phyloP scores from a whole-genome alignment of 2,888 invertebrate species.

The Ectropis crepuscularia region DNA sequence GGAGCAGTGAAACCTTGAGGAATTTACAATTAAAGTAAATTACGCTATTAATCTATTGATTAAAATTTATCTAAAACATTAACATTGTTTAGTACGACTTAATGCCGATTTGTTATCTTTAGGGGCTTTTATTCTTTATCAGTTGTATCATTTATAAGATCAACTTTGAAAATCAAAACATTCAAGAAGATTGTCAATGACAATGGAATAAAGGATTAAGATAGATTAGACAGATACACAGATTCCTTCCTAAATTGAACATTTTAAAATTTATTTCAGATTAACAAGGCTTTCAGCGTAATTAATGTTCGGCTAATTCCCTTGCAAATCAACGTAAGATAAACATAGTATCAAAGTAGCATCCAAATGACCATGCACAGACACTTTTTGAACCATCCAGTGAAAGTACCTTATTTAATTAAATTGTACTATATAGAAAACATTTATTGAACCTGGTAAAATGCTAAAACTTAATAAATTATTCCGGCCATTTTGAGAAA shows the following conservation, averaged over 20 bases:
- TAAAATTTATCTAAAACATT: constrained; percentile 44
- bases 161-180: neutral
- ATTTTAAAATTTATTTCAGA: too few relatives aligned
- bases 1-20: constrained; percentile 3
- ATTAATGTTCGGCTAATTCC: too few relatives aligned
- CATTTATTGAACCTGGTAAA: neutral
- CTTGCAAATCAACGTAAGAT: too few relatives aligned
- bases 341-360: too few relatives aligned
- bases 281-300: too few relatives aligned
- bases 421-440: neutral
- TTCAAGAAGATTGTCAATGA: too few relatives aligned
- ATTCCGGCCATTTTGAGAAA: constrained; percentile 14
- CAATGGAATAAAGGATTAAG: neutral
- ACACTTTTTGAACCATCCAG: too few relatives aligned
- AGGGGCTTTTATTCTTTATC: constrained; percentile 36
- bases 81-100: constrained; percentile 39
- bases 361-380: too few relatives aligned
- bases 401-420: neutral
- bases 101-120: constrained; percentile 37
- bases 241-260: too few relatives aligned
- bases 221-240: too few relatives aligned
- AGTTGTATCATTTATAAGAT: constrained; percentile 20
- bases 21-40: constrained; percentile 22
- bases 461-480: constrained; percentile 9
- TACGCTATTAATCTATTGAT: constrained; percentile 37